phyloP scores from a whole-genome alignment of 2,113 vertebrate species.

The Neotoma lepida region DNA sequence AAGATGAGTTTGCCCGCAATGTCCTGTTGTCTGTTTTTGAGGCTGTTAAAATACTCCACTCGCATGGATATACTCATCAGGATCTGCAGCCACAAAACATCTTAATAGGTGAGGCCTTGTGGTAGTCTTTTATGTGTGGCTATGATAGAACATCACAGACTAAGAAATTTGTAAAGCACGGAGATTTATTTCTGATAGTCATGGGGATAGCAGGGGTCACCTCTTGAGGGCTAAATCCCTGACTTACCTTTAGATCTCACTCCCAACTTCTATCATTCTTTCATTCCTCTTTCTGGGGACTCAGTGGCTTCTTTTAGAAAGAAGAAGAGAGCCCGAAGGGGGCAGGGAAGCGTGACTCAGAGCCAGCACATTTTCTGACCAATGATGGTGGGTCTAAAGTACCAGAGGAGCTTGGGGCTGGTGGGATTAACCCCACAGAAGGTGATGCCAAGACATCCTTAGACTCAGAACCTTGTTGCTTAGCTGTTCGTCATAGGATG shows the following conservation, averaged over 20 bases:
- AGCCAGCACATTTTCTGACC: neutral
- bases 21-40: conserved; percentile 80
- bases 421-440: neutral
- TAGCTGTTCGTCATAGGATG: neutral
- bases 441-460: neutral
- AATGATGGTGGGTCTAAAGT: neutral
- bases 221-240: neutral
- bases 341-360: neutral
- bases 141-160: neutral
- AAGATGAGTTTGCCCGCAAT: conserved; percentile 59
- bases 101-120: conserved; percentile 79
- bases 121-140: neutral
- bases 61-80: conserved; percentile 75
- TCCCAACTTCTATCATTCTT: neutral
- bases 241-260: neutral
- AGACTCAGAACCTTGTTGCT: neutral
- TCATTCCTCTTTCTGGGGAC: neutral
- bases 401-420: neutral
- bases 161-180: neutral
- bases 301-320: neutral
- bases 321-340: neutral
- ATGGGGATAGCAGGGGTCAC: neutral
- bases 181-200: neutral
- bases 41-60: conserved; percentile 81
- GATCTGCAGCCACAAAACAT: conserved; percentile 83